These are phyloP conservation scores for Cairina moschata DNA, from an alignment of 2,113 vertebrate genomes.

Conservation along the genomic window DNA sequence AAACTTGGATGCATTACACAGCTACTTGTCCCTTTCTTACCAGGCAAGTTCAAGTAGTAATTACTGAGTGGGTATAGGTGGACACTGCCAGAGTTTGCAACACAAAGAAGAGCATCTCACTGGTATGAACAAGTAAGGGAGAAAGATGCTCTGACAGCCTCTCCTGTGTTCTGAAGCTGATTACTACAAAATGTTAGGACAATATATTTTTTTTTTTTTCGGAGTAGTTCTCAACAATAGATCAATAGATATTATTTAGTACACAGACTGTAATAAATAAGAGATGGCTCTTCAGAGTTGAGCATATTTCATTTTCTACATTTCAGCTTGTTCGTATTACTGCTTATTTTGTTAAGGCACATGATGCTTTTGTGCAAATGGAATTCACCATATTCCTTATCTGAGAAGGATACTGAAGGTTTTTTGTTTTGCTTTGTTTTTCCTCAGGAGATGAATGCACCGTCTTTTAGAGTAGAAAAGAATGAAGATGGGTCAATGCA, in stretches of 20 bases:
- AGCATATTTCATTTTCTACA: not conserved
- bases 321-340: not conserved
- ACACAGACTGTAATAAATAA: not conserved
- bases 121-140: not conserved
- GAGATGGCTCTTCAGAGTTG: not conserved
- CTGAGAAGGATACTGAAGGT: not conserved
- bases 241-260: not conserved
- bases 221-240: not conserved
- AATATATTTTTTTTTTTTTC: not conserved
- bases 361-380: not conserved
- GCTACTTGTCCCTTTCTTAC: constrained; percentile 84
- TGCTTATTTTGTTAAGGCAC: not conserved
- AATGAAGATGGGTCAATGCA: constrained; percentile 78
- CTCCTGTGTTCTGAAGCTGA: not conserved
- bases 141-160: not conserved
- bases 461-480: constrained; percentile 81
- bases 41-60: constrained; percentile 66
- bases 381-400: not conserved
- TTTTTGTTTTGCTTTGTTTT: not conserved
- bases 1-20: constrained; percentile 83
- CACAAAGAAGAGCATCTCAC: not conserved
- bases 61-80: not conserved
- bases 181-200: not conserved
- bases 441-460: constrained; percentile 80
- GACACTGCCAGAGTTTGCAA: not conserved